Conservation (phyloP, 2,888 invertebrate genomes). For the Pristionchus entomophagus region DNA sequence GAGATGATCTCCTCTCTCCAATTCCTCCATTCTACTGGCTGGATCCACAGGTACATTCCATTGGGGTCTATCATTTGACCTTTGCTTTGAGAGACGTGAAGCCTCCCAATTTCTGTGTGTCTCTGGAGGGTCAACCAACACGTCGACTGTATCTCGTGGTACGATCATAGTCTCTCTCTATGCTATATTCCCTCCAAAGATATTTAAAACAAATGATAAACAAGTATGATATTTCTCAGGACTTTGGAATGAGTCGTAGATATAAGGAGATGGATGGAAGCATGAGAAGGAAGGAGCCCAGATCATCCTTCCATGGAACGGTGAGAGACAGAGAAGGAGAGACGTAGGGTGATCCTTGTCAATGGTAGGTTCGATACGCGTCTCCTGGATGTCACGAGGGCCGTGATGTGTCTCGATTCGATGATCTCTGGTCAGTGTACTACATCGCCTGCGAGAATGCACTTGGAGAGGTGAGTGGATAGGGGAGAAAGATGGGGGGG, state of each 20-base stretch:
- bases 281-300: conserved; percentile 11
- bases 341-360: background rate
- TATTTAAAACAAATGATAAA: no score
- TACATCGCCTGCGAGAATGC: conserved; percentile 67
- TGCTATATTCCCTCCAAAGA: no score
- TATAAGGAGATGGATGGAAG: conserved; percentile 13
- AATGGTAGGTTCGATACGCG: conserved; percentile 57
- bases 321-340: background rate
- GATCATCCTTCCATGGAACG: conserved; percentile 36
- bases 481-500: no score
- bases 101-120: conserved; percentile 67
- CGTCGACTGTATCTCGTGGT: conserved; percentile 55
- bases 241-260: conserved; percentile 60
- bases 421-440: conserved; percentile 67
- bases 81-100: conserved; percentile 61
- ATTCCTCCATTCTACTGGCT: conserved; percentile 60
- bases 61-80: no score
- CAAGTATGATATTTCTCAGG: no score
- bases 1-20: conserved; percentile 58
- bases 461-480: no score
- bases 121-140: conserved; percentile 49
- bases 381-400: conserved; percentile 61
- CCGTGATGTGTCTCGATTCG: conserved; percentile 60
- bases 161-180: no score
- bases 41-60: conserved; percentile 64